phyloP scores from a whole-genome alignment of 2,113 vertebrate genomes.

The Aspiorhynchus laticeps region DNA sequence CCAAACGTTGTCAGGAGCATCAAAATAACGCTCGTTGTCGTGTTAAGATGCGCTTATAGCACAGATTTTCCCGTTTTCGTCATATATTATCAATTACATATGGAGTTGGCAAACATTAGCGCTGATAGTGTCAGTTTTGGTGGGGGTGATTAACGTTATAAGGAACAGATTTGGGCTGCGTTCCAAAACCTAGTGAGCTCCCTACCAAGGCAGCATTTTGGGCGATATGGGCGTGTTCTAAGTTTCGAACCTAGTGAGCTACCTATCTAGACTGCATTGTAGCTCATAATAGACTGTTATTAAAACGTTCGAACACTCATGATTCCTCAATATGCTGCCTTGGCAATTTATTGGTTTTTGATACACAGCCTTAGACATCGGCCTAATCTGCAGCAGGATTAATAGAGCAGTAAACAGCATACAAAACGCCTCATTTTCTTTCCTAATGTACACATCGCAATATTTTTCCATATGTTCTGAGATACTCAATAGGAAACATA shows the following conservation, averaged over 20 bases:
- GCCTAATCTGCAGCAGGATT: neutral
- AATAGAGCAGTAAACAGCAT: neutral
- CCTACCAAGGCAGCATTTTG: neutral
- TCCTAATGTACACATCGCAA: neutral
- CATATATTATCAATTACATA: neutral
- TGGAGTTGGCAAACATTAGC: neutral
- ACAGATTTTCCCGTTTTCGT: neutral
- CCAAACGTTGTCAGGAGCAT: neutral
- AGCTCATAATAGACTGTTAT: neutral
- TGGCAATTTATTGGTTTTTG: neutral
- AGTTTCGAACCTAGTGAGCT: neutral
- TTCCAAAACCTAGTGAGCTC: neutral
- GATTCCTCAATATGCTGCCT: neutral
- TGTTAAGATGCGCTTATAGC: neutral
- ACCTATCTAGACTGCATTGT: neutral
- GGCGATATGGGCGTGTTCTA: neutral
- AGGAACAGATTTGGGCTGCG: conserved; percentile 24
- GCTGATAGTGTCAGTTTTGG: conserved; percentile 2
- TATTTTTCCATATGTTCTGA: neutral
- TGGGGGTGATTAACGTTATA: neutral
- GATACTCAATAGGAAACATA: neutral
- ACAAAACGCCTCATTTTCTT: neutral
- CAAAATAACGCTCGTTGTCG: neutral
- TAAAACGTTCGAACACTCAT: neutral
- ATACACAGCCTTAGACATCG: neutral